Base-by-base conservation (phyloP, 2,797 vertebrate genomes). In the Periparus ater region DNA sequence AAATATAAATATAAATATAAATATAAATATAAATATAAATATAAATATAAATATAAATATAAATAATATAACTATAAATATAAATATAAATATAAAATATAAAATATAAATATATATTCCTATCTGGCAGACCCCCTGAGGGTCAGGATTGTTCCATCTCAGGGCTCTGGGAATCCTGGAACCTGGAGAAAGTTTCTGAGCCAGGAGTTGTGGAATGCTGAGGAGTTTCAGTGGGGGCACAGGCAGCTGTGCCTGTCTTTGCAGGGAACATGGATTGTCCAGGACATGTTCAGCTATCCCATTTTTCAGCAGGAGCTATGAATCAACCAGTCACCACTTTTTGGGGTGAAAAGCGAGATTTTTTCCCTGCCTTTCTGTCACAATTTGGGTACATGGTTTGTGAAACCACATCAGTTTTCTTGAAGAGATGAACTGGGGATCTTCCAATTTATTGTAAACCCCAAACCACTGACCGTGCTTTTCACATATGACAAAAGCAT, bases 221-320 rank as follows among this genome's bases (percentile, higher is more conserved):
- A 15, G 7, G 6, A 0, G 1, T 25, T 76, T 68, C 6, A 29
- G n/a, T 23, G 79, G 44, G 65, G 23, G 26, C 29, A 9, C n/a
- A 11, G 14, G 26, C 36, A 10, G 36, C 36, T 36, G 36, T 36
- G 36, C 36, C 36, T 8, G 12, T 26, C 55, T 80, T 22, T 60
- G 74, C 42, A 65, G 42, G 53, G 50, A n/a, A 86, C 53, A 20
- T 40, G 34, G 42, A 61, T 78, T 72, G 12, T 36, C 25, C 42
- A 9, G 61, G n/a, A 14, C 7, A 0, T 2, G 25, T 53, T 63
- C 10, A 66, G 4, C 13, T 34, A 0, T 30, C 15, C 32, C 22
- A 45, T 20, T 67, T n/a, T 32, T 84, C 70, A 75, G 25, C 17
- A 3, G 44, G n/a, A 76, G 27, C 34, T 55, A 5, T 71, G 57